These are phyloP conservation scores for Eudorcas thomsonii DNA, from an alignment of 2,113 vertebrate genomes.

Conservation along the genomic window DNA sequence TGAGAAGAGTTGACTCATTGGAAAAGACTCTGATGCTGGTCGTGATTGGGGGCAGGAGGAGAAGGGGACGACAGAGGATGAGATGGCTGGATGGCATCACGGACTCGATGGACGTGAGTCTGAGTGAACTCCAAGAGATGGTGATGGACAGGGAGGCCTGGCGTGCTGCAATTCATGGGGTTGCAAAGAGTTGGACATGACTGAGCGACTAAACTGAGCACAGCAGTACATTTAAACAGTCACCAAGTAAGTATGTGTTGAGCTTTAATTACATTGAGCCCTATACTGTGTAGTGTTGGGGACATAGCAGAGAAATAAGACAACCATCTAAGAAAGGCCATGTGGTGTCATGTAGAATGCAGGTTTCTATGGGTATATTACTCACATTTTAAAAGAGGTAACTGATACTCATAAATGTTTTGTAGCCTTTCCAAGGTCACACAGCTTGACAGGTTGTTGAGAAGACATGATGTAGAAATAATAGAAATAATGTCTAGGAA, in stretches of 20 bases:
- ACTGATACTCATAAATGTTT: not conserved
- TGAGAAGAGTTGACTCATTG: no score
- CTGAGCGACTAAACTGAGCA: not conserved
- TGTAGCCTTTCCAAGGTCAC: not conserved
- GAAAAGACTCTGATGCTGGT: no score
- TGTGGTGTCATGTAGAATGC: not conserved
- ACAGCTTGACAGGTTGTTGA: not conserved
- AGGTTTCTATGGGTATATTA: not conserved
- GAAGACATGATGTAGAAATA: not conserved
- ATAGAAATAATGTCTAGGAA: not conserved
- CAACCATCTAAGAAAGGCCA: not conserved
- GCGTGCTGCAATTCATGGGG: no score
- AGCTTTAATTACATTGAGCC: not conserved
- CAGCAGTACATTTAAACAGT: not conserved
- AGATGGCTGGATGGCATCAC: no score
- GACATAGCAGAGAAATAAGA: not conserved
- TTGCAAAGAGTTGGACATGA: no score
- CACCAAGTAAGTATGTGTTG: not conserved
- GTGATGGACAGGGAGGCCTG: no score
- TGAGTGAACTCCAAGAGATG: no score
- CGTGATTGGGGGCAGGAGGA: no score
- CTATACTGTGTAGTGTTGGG: not conserved
- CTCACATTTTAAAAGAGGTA: slow-evolving; percentile 1
- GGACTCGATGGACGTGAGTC: no score
- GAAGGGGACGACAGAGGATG: no score